Conservation (phyloP, 1,140 invertebrate species). For the Hyles euphorbiae region DNA sequence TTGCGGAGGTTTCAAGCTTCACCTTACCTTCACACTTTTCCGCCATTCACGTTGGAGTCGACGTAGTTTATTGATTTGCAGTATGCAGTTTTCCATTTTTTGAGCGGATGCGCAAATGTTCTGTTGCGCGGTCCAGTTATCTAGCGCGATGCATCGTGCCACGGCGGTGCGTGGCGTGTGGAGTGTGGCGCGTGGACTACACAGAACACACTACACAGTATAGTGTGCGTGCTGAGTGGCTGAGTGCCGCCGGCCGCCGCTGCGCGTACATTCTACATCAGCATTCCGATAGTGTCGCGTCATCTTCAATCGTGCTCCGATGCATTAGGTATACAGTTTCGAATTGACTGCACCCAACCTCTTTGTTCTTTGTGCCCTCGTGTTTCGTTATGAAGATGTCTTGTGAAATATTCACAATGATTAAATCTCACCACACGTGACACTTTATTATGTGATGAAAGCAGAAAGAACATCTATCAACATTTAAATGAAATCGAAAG, state of each 20-base stretch:
- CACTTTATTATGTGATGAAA: conserved; percentile 2
- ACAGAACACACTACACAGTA: too few relatives aligned
- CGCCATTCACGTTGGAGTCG: conserved; percentile 29
- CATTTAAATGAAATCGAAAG: conserved; percentile 38
- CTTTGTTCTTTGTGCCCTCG: conserved; percentile 26
- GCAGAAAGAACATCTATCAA: conserved; percentile 25
- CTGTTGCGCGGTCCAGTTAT: conserved; percentile 42
- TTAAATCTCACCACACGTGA: too few relatives aligned
- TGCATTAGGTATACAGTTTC: conserved; percentile 30
- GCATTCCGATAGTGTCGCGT: conserved; percentile 58
- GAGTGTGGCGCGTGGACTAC: too few relatives aligned
- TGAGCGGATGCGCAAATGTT: conserved; percentile 2
- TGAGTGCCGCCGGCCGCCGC: conserved; percentile 15
- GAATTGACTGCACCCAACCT: conserved; percentile 16
- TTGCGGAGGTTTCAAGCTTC: conserved; percentile 34
- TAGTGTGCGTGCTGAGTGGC: too few relatives aligned
- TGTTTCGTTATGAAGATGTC: neutral
- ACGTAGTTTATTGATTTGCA: conserved; percentile 36
- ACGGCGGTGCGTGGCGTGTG: conserved; percentile 10
- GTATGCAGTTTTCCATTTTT: conserved; percentile 21
- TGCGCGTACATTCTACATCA: conserved; percentile 52
- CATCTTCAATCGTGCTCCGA: conserved; percentile 48
- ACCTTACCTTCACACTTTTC: conserved; percentile 48
- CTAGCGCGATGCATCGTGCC: conserved; percentile 26
- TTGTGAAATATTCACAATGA: neutral